Conservation (phyloP, 2,888 invertebrate genomes). For the Blera fallax region DNA sequence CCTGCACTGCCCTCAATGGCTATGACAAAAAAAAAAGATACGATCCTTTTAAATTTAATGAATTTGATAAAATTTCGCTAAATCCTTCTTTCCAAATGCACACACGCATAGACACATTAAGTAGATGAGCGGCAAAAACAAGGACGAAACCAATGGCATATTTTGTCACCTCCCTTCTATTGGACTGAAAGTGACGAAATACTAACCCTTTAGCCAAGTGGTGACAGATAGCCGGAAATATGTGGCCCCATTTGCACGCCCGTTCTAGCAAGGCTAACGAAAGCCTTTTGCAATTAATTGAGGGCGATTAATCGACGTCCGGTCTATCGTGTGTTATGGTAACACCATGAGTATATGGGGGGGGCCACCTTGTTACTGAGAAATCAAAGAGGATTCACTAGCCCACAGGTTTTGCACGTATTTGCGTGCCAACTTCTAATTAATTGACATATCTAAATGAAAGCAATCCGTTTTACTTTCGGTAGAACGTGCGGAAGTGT, state of each 20-base stretch:
- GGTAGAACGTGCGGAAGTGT: slow-evolving; percentile 44
- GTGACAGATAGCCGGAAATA: slow-evolving; percentile 59
- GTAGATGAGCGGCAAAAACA: neutral
- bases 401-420: slow-evolving; percentile 40
- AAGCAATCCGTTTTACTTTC: slow-evolving; percentile 54
- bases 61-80: slow-evolving; percentile 29
- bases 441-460: slow-evolving; percentile 63
- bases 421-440: slow-evolving; percentile 65
- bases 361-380: slow-evolving; percentile 21
- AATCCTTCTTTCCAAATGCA: neutral
- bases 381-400: slow-evolving; percentile 64
- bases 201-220: slow-evolving; percentile 56
- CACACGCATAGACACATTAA: neutral
- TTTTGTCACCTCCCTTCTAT: slow-evolving; percentile 3
- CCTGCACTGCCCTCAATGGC: slow-evolving; percentile 16
- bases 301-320: slow-evolving; percentile 58
- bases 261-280: slow-evolving; percentile 40
- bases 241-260: slow-evolving; percentile 51
- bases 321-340: slow-evolving; percentile 3
- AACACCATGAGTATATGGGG: neutral
- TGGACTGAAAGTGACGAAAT: slow-evolving; percentile 35
- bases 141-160: neutral
- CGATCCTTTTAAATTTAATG: slow-evolving; percentile 31
- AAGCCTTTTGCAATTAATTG: slow-evolving; percentile 62
- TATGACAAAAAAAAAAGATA: slow-evolving; percentile 22